Base-by-base conservation (phyloP, 2,888 invertebrate species). In the Nycteola revayana region DNA sequence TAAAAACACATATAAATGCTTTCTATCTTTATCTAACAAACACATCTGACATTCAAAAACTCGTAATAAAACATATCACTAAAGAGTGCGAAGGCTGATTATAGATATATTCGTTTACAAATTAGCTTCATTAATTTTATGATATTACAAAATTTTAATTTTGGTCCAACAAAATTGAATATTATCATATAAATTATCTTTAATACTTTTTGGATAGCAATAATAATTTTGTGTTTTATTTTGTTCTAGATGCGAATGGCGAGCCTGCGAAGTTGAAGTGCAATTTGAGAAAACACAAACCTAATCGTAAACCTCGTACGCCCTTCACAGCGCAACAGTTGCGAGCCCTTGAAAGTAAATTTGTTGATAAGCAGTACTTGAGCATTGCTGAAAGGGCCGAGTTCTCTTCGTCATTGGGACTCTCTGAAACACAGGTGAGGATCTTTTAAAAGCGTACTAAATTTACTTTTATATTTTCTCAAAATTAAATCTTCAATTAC, bases 241-340 rank as follows among this genome's bases (percentile, higher is more conserved):
- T 45, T 36, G 49, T 10, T 14, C 36, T 90, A 93, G 91, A 93
- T 83, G 92, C 91, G 7, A 92, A 91, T 66, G 94, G 94, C 6
- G 95, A 95, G 64, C 94, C 94, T n/a, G 94, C 95, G 0, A 95
- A 95, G 80, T 88, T 96, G 59, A 96, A 96, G 76, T 96, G 96
- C 84, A 94, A 96, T 79, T 91, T 99, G 50, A 90, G 98, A 59
- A 98, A 98, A 75, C 99, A 99, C 91, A 99, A 99, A 76, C 97
- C 98, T 10, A 99, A 99, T 89, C 92, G 99, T 55, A 99, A 99
- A 78, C 99, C 98, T 0, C 92, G 99, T 34, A 99, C 99, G 0
- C 98, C 99, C 0, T 99, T 99, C 90, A 98, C 98, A n/a, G 97
- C 98, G 1, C 97, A 98, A 73, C 99, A 99, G 74, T 91, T 99